A percentile compares a stretch with the other conserved stretches of the same genome.
Conservation (phyloP, 2,113 vertebrate genomes). For the Acinonyx jubatus region DNA sequence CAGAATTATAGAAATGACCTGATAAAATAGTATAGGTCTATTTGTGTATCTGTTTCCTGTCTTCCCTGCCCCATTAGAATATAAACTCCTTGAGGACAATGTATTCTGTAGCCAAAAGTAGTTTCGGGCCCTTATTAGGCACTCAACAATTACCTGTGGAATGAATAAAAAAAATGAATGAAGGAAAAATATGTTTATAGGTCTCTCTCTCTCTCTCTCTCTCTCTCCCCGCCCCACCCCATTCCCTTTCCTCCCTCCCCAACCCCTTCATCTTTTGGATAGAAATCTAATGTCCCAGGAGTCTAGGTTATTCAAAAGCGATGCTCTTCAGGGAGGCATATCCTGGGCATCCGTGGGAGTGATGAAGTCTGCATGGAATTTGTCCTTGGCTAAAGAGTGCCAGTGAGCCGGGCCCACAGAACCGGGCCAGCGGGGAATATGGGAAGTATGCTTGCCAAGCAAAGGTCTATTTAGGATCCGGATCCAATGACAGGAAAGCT, state of each 20-base stretch:
- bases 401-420: background rate
- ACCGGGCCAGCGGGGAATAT: background rate
- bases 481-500: conserved; percentile 30
- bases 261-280: background rate
- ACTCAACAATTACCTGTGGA: background rate
- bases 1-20: background rate
- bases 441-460: background rate
- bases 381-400: background rate
- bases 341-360: background rate
- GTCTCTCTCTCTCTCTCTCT: background rate
- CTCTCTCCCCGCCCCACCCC: background rate
- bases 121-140: background rate
- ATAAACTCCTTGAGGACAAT: background rate
- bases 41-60: background rate
- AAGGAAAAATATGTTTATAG: background rate
- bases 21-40: background rate
- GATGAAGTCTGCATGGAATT: background rate
- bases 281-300: background rate
- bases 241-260: background rate
- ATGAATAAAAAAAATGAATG: background rate
- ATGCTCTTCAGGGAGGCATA: background rate
- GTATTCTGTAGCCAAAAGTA: background rate
- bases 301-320: background rate
- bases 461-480: conserved; percentile 3
- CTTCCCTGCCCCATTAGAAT: background rate